Evolutionary conservation across 2,888 invertebrate species (phyloP), one percentile per base, ranked within the genome.

Genomic region (Argynnis bischoffii): DNA sequence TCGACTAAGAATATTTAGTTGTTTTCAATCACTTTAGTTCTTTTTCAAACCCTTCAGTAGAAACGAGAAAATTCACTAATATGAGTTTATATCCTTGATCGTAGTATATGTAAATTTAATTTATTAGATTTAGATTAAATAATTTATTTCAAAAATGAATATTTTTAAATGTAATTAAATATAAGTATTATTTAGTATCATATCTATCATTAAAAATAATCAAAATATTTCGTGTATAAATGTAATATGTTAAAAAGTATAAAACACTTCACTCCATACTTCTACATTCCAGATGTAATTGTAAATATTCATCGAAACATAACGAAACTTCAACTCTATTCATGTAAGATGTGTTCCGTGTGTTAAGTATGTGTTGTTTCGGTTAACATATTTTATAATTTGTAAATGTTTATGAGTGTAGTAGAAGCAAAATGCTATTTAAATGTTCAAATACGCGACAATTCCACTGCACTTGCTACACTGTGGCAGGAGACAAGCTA

Each of bases 231-330:
- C 64, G 55, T 72, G 67, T 73, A 73, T 72, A 71, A 69, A 64
- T 57, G 66, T 65, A 67, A 55, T 50, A 65, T 67, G 67, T 65
- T 65, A 51, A 59, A 51, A 64, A 8, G 6, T 21, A 64, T 57
- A 13, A 48, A 63, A 64, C 69, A 70, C 70, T 70, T 54, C 69
- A 75, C 76, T 84, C 86, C 88, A 82, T 88, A 89, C 88, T 86
- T 79, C 72, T 70, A 86, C 90, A 88, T 90, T 90, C 88, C 88
- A 75, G 64, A 75, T 73, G 71, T 80, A 77, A 76, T 85, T 89
- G 77, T 78, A 78, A 76, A 78, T 88, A 90, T 69, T 79, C 78
- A 82, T 84, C 74, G 86, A 78, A 75, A 74, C 80, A 74, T 74
- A 76, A 77, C 77, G 77, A 76, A 76, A 71, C 75, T 75, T 71